Base-by-base conservation (phyloP, 2,888 invertebrate genomes). In the Phortica magna region DNA sequence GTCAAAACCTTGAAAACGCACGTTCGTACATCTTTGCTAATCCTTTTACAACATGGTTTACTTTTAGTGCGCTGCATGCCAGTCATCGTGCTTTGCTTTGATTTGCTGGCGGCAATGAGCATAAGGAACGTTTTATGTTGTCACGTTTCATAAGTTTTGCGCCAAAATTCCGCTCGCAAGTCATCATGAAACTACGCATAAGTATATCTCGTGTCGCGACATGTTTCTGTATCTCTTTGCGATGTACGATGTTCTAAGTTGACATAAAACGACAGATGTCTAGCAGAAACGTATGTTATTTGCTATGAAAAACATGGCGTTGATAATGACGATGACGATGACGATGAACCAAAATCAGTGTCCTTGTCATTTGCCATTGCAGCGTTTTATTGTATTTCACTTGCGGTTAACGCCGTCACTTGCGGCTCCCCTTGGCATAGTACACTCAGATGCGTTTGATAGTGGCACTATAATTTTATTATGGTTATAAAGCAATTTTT, bases 381-480 rank as follows among this genome's bases (percentile, higher is more conserved):
- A 79, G 81, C 78, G 71, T 83, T 84, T 84, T 81, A 81, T 83
- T 83, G 67, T 42, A 42, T 42, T 74, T 77, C 78, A 77, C 77
- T 78, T 74, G 79, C 81, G 78, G 79, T 81, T 79, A 79, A 77
- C 78, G 74, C 9, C 55, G 39, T 59, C 57, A 17, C 57, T n/a
- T 41, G 64, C 39, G 17, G 64, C 31, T 14, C n/a, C 39, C 64
- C 12, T 64, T 22, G 7, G 17, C 17, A 19, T n/a, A 73, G 17
- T 19, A 17, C 67, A n/a, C 67, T 67, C 67, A 68, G 67, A 57
- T 39, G 41, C 41, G 79, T 79, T 65, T 77, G 78, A 78, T 80
- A 84, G 85, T 82, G 80, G 77, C 76, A 83, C 83, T 82, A 83
- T 85, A 85, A 85, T 86, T 85, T 83, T 83, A 87, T 86, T 86